phyloP scores from a whole-genome alignment of 2,888 invertebrate genomes.

The Volucella inanis region DNA sequence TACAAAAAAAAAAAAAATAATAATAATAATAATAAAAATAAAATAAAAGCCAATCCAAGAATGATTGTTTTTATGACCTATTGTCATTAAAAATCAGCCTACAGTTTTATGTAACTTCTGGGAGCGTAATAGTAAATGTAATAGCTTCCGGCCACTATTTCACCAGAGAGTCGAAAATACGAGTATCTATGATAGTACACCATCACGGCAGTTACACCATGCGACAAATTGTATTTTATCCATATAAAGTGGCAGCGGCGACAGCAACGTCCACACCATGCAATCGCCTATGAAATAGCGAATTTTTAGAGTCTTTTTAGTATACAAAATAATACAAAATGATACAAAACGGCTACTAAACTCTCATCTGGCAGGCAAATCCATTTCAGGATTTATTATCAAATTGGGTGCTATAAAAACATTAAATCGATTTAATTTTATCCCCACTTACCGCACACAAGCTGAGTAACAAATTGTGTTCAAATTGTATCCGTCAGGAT shows the following conservation, averaged over 20 bases:
- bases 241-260: not conserved
- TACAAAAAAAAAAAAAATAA: too few relatives aligned
- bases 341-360: conserved; percentile 38
- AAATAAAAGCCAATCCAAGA: conserved; percentile 61
- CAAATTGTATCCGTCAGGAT: not conserved
- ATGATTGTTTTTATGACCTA: conserved; percentile 70
- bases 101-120: conserved; percentile 60
- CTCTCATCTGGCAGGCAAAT: conserved; percentile 69
- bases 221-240: conserved; percentile 61
- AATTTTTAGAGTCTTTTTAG: conserved; percentile 27
- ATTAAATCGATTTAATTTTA: conserved; percentile 71
- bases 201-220: conserved; percentile 21
- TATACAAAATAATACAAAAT: conserved; percentile 21
- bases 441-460: conserved; percentile 5
- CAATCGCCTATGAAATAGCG: conserved; percentile 14
- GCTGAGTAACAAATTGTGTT: not conserved
- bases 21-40: too few relatives aligned
- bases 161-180: not conserved
- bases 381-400: conserved; percentile 70
- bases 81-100: conserved; percentile 70
- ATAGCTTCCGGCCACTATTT: conserved; percentile 60
- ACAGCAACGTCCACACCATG: not conserved
- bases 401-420: conserved; percentile 73
- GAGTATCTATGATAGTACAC: not conserved
- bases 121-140: conserved; percentile 37